Conservation (phyloP, 2,797 vertebrate species). For the Sebastes baramenuke region DNA sequence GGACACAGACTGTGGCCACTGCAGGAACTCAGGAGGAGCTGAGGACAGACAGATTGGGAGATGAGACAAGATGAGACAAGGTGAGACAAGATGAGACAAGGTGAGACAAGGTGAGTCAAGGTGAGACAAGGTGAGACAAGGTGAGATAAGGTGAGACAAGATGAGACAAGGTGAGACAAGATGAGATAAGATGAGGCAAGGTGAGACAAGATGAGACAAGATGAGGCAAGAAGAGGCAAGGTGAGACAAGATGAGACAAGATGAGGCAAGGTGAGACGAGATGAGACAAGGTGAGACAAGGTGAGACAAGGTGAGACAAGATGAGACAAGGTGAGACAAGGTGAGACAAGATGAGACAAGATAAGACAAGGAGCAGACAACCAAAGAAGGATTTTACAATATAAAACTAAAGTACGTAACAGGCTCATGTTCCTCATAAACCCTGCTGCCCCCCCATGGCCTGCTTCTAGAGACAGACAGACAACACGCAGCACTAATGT, state of each 20-base stretch:
- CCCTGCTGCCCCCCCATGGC: background rate
- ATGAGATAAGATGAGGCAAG: fast-evolving
- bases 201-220: too few relatives aligned
- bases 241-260: too few relatives aligned
- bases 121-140: fast-evolving
- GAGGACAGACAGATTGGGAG: background rate
- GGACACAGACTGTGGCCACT: constrained; percentile 85
- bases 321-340: too few relatives aligned
- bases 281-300: too few relatives aligned
- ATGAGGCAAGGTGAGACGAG: too few relatives aligned
- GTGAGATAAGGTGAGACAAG: fast-evolving
- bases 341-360: too few relatives aligned
- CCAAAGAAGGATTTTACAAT: background rate
- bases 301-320: too few relatives aligned
- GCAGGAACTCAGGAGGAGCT: constrained; percentile 85
- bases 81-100: too few relatives aligned
- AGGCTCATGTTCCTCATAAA: background rate
- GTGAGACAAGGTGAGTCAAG: background rate
- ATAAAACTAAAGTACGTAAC: background rate
- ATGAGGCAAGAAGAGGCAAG: fast-evolving
- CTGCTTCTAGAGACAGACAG: too few relatives aligned
- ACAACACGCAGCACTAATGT: background rate
- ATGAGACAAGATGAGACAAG: background rate
- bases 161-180: too few relatives aligned
- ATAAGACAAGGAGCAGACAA: background rate